Percentiles rank a stretch among this genome's conserved stretches.
phyloP scores from a whole-genome alignment of 1,140 invertebrate genomes.

The Oryctes rhinoceros region DNA sequence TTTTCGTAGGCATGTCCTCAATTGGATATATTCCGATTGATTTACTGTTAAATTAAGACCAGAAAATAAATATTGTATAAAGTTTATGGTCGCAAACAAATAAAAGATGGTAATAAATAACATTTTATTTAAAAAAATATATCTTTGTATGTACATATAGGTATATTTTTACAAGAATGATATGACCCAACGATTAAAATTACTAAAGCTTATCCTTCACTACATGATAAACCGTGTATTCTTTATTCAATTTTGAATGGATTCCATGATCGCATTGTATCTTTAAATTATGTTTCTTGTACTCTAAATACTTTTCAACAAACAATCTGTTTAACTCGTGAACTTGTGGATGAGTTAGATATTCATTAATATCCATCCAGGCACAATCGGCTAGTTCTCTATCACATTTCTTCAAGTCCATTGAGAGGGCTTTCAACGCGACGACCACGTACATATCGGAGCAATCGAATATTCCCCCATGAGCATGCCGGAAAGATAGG shows the following conservation, averaged over 20 bases:
- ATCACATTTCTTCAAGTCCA: conserved; percentile 72
- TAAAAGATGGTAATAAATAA: neutral
- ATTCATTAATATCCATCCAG: conserved; percentile 88
- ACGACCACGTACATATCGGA: conserved; percentile 87
- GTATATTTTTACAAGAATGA: conserved; percentile 6
- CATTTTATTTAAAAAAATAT: conserved; percentile 28
- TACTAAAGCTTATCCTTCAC: conserved; percentile 42
- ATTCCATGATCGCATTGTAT: conserved; percentile 64
- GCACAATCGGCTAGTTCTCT: conserved; percentile 78
- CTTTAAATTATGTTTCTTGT: conserved; percentile 67
- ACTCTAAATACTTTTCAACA: conserved; percentile 72
- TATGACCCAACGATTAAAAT: neutral
- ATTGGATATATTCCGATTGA: neutral
- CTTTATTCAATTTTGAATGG: conserved; percentile 57
- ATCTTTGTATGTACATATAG: conserved; percentile 12
- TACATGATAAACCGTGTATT: conserved; percentile 56
- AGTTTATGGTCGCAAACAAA: neutral
- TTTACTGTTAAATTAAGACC: neutral
- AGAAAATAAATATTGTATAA: neutral
- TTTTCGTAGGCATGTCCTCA: neutral
- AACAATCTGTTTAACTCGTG: conserved; percentile 77
- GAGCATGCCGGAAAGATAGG: conserved; percentile 79
- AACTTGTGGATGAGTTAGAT: conserved; percentile 74
- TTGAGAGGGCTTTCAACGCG: conserved; percentile 72
- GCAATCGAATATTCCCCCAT: conserved; percentile 77